Conservation (phyloP, 2,797 vertebrate species). For the Artibeus jamaicensis region DNA sequence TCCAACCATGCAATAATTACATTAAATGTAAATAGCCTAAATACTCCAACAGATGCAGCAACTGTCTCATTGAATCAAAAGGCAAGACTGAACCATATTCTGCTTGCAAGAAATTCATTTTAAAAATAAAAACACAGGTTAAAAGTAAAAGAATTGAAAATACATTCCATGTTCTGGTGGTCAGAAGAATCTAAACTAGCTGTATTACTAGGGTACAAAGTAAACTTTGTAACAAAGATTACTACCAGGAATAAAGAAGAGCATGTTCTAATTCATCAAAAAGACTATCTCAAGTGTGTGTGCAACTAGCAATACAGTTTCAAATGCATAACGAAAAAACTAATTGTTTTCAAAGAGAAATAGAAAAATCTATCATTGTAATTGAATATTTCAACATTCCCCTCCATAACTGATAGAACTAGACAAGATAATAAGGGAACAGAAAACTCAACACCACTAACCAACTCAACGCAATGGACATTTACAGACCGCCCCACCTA, state of each 20-base stretch:
- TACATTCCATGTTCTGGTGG: background rate
- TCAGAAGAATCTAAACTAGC: background rate
- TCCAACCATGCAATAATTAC: background rate
- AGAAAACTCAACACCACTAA: background rate
- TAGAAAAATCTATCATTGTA: background rate
- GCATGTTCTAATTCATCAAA: background rate
- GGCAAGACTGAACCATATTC: background rate
- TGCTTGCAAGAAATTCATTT: background rate
- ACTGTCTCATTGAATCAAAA: background rate
- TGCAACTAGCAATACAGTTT: background rate
- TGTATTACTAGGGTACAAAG: background rate
- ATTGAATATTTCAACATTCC: background rate
- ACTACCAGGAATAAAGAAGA: background rate
- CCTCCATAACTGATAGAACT: background rate
- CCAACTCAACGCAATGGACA: background rate
- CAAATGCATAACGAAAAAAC: background rate
- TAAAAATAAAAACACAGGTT: background rate
- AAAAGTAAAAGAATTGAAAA: slow-evolving; percentile 15
- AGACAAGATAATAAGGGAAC: background rate
- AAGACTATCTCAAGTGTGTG: background rate
- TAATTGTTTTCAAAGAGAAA: background rate
- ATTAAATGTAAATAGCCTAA: background rate
- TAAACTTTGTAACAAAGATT: background rate
- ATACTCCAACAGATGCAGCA: background rate
- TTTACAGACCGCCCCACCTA: background rate